phyloP scores from a whole-genome alignment of 2,888 invertebrate genomes.

The Leptinotarsa tumamoca region DNA sequence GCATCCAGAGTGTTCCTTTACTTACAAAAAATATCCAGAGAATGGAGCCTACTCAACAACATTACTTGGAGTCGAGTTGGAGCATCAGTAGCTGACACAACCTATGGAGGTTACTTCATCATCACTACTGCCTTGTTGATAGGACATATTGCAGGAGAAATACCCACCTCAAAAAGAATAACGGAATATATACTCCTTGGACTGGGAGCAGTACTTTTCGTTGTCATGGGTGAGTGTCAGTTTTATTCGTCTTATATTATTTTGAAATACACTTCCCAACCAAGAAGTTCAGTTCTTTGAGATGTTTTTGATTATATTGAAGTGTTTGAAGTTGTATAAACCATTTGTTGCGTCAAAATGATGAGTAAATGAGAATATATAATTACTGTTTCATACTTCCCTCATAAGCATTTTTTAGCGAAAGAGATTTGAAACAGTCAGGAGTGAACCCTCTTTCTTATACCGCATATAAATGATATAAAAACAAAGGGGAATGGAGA shows the following conservation, averaged over 20 bases:
- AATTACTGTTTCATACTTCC: too few species aligned
- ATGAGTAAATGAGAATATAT: too few species aligned
- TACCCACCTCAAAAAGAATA: conserved; percentile 73
- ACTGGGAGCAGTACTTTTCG: conserved; percentile 77
- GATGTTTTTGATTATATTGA: too few species aligned
- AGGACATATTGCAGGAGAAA: conserved; percentile 75
- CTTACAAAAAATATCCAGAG: conserved; percentile 78
- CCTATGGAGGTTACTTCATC: conserved; percentile 78
- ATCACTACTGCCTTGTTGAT: conserved; percentile 77
- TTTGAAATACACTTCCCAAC: neutral
- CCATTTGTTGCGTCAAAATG: too few species aligned
- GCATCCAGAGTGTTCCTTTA: conserved; percentile 76
- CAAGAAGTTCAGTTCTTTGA: neutral
- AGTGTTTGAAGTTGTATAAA: too few species aligned
- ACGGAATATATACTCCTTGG: conserved; percentile 78
- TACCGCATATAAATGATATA: too few species aligned
- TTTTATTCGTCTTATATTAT: neutral
- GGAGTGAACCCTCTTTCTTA: too few species aligned
- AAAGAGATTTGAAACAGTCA: too few species aligned
- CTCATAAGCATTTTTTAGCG: too few species aligned
- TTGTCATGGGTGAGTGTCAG: conserved; percentile 72
- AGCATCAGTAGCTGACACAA: conserved; percentile 75
- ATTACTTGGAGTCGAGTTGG: conserved; percentile 81
- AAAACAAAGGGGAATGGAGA: too few species aligned
- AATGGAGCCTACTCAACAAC: conserved; percentile 81